A percentile compares a stretch with the other conserved stretches of the same genome.
phyloP scores from a whole-genome alignment of 2,888 invertebrate species.

The Oconnorella tubifera region DNA sequence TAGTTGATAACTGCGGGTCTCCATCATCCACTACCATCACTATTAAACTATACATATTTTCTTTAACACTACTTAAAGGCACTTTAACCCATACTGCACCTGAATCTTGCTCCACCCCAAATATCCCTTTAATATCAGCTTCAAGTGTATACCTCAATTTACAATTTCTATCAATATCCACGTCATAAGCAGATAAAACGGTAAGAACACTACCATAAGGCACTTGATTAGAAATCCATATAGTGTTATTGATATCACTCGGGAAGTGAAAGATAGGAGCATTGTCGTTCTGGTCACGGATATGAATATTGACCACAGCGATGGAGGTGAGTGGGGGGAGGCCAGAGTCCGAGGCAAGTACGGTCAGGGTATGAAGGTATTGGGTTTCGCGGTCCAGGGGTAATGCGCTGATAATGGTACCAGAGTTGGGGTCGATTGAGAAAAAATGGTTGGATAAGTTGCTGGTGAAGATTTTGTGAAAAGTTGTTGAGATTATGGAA shows the following conservation, averaged over 20 bases:
- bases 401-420: slow-evolving; percentile 38
- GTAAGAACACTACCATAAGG: slow-evolving; percentile 17
- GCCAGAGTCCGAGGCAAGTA: slow-evolving; percentile 19
- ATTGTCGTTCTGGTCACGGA: slow-evolving; percentile 31
- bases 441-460: slow-evolving; percentile 8
- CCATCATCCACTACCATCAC: background rate
- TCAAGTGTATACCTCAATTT: too few relatives aligned
- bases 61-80: too few relatives aligned
- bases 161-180: too few relatives aligned
- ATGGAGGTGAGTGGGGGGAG: slow-evolving; percentile 22
- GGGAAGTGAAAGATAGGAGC: slow-evolving; percentile 27
- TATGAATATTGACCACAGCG: slow-evolving; percentile 21
- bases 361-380: slow-evolving; percentile 16
- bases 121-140: too few relatives aligned
- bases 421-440: slow-evolving; percentile 34
- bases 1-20: background rate
- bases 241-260: slow-evolving; percentile 19
- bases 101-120: background rate
- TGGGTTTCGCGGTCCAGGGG: slow-evolving; percentile 21
- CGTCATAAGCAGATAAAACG: too few relatives aligned
- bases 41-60: background rate
- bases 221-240: slow-evolving; percentile 18
- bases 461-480: background rate
- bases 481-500: background rate
- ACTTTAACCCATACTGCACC: too few relatives aligned